Evolutionary conservation across 2,888 invertebrate species (phyloP), one percentile per base, ranked within the genome.

Genomic region (Euplagia quadripunctaria): DNA sequence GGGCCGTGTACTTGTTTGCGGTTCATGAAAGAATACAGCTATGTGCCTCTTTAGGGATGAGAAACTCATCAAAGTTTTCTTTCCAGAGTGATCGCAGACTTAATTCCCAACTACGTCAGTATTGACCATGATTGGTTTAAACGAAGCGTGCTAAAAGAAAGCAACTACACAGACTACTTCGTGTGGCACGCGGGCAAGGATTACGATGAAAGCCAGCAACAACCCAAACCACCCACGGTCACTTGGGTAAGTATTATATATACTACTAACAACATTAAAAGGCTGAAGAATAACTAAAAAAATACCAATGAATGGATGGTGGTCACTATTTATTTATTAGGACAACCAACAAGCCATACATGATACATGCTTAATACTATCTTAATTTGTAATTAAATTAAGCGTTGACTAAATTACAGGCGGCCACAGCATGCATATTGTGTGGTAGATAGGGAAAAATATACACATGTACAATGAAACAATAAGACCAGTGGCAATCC

Each of bases 101-200:
- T 98, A 81, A 97, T 97, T 42, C 98, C 98, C 0, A 97, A 98
- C 90, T 97, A 96, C 89, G 97, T 98, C 31, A 94, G 97, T 5
- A 93, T 96, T 65, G 92, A 97, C 4, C 98, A 98, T 87, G 89
- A 92, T 1, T 98, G 99, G 97, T 98, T 99, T 93, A 88, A 94
- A 46, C 94, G 96, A 78, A 97, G 98, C 63, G 94, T 96, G 71
- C 93, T 96, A 70, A 94, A 93, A 20, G 94, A 97, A 31, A 96
- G 95, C 4, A 96, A 96, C 0, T 98, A 97, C 88, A 96, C 95
- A 0, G 96, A 97, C 83, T 99, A 97, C 89, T 99, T 98, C 90
- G 96, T 98, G 41, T 99, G 99, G 99, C 94, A 94, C 1, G 90
- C 90, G 49, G 91, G 89, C 66, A 81, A 85, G 0, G 93, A 92